Base-by-base conservation (phyloP, 2,113 vertebrate genomes). In the Hiodon alosoides region DNA sequence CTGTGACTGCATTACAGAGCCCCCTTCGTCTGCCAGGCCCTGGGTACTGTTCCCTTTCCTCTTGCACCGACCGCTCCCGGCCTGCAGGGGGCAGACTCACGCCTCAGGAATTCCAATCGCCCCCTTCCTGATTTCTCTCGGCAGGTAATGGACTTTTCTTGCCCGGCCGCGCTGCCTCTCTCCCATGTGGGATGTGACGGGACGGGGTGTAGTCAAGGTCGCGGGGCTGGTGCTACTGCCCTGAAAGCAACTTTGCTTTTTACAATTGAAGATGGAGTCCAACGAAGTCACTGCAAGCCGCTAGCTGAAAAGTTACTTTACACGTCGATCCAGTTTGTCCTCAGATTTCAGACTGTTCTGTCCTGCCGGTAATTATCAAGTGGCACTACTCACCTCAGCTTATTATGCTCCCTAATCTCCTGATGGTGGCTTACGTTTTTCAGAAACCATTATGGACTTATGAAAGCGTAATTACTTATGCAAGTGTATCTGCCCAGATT, bases 391-490 rank as follows among this genome's bases (percentile, higher is more conserved):
- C 61, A 47, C 78, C 64, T 76, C 7, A 67, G 72, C 78, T 80
- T 13, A 52, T 71, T 70, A 62, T 17, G 52, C 74, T 60, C 71
- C 54, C 67, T 85, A 80, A 88, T 85, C 78, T 80, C n/a, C 74
- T 67, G 13, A 51, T 78, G 78, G 75, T 60, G 71, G 65, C 74
- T 73, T 82, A 81, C 80, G 83, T 68, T 82, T 81, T 82, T 77
- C 80, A 80, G 65, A 76, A 79, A 57, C 79, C 79, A 84, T 85
- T 83, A 81, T 79, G 70, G 81, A 83, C 71, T 76, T 79, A 52
- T 2, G 61, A 76, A 79, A 81, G 74, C 71, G 69, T 80, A 79
- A 85, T 88, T 84, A 80, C 75, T 70, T 79, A 76, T 75, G 75
- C 71, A 72, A 78, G 77, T 51, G 3, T 78, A 57, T 75, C n/a